Conservation (phyloP, 2,113 vertebrate species). For the Athene cunicularia region DNA sequence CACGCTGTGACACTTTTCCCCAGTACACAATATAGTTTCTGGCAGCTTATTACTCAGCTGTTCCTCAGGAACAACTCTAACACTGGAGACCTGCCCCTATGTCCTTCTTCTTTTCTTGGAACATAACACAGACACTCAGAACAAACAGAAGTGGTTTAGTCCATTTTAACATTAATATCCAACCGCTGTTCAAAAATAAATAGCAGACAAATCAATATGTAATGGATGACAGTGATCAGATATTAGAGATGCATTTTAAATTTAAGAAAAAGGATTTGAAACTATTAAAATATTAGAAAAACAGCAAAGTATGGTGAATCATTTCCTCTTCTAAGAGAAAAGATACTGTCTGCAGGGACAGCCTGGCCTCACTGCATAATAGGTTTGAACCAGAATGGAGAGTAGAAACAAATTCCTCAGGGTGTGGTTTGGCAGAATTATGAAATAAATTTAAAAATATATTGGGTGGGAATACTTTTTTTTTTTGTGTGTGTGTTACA, state of each 20-base stretch:
- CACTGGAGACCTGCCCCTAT: fast-evolving
- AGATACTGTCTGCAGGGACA: not conserved
- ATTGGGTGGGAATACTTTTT: not conserved
- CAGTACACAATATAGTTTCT: not conserved
- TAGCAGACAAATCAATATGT: not conserved
- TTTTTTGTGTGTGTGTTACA: too few relatives aligned
- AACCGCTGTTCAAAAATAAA: not conserved
- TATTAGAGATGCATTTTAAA: not conserved
- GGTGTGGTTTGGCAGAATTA: not conserved
- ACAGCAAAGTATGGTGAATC: not conserved
- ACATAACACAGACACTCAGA: fast-evolving
- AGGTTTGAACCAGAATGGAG: not conserved
- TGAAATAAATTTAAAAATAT: not conserved
- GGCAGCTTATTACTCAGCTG: not conserved
- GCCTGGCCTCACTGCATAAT: not conserved
- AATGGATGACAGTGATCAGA: not conserved
- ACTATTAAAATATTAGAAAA: not conserved
- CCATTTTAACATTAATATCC: too few relatives aligned
- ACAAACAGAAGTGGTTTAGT: not conserved
- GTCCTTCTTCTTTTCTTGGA: not conserved
- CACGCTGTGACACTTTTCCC: not conserved
- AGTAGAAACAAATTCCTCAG: not conserved
- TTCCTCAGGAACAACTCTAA: not conserved
- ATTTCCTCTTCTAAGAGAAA: not conserved
- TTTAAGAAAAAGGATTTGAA: not conserved